Conservation (phyloP, 1,140 invertebrate species). For the Spodoptera litura region DNA sequence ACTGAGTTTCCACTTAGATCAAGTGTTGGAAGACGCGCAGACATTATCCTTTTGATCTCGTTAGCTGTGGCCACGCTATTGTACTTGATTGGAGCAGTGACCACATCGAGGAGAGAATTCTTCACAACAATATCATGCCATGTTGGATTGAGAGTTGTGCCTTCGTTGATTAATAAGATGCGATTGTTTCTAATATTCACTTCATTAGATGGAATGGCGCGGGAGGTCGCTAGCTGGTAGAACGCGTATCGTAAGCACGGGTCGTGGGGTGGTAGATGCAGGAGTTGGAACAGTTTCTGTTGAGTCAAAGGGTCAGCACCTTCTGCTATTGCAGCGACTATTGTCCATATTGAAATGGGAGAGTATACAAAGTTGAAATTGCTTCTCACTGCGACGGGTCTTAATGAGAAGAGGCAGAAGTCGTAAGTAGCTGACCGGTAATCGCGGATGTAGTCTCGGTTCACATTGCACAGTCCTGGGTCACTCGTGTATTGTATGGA, state of each 20-base stretch:
- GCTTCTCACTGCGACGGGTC: not conserved
- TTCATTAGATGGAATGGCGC: not conserved
- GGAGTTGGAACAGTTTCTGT: constrained; percentile 26
- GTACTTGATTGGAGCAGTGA: not conserved
- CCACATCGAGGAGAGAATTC: not conserved
- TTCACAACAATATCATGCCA: constrained; percentile 31
- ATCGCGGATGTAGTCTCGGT: not conserved
- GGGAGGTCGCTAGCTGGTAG: constrained; percentile 20
- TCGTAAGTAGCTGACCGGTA: not conserved
- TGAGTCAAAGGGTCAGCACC: constrained; percentile 12
- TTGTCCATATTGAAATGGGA: constrained; percentile 32
- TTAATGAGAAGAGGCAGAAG: not conserved
- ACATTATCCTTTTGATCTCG: constrained; percentile 9
- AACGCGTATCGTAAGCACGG: constrained; percentile 21
- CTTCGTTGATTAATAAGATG: constrained; percentile 24
- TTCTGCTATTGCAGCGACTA: constrained; percentile 43
- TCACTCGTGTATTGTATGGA: not conserved
- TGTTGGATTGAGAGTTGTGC: not conserved
- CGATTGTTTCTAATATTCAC: constrained; percentile 6
- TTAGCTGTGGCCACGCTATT: not conserved
- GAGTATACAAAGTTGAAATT: constrained; percentile 41
- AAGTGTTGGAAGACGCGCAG: not conserved
- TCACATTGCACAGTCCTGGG: not conserved
- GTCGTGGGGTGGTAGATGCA: constrained; percentile 43
- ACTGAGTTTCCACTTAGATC: constrained; percentile 40